Percentiles rank a stretch among this genome's conserved stretches.
phyloP scores from a whole-genome alignment of 2,113 vertebrate species.

The Asarcornis scutulata region DNA sequence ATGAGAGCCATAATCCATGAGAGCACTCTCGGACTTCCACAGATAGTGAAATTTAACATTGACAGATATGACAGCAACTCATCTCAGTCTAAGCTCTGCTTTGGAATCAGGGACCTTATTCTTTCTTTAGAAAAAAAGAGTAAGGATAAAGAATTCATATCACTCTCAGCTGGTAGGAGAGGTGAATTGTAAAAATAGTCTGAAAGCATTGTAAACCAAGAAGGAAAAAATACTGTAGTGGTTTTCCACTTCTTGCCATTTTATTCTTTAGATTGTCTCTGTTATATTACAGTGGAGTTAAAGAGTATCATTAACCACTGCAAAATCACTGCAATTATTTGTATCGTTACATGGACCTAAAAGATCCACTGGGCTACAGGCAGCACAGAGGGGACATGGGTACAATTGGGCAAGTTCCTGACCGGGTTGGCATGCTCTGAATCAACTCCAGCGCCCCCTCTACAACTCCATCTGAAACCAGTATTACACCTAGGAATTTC shows the following conservation, averaged over 20 bases:
- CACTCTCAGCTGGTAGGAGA: not conserved
- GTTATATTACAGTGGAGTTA: not conserved
- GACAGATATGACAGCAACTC: conserved; percentile 20
- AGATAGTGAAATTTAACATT: conserved; percentile 21
- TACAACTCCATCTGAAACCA: not conserved
- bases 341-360: not conserved
- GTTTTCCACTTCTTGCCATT: not conserved
- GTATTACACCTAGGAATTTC: not conserved
- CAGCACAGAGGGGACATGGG: not conserved
- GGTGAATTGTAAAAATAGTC: not conserved
- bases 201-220: not conserved
- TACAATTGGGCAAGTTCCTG: not conserved
- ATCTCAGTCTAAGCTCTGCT: conserved; percentile 3
- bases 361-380: not conserved
- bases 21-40: not conserved
- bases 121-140: not conserved
- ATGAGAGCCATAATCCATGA: not conserved
- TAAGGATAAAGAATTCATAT: not conserved
- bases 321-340: not conserved
- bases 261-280: not conserved
- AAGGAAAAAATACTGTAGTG: not conserved
- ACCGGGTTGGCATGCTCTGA: not conserved
- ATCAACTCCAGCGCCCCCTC: not conserved
- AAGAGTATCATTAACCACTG: not conserved
- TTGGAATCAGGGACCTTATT: not conserved